Base-by-base conservation (phyloP, 2,888 invertebrate genomes). In the Oligia strigilis region DNA sequence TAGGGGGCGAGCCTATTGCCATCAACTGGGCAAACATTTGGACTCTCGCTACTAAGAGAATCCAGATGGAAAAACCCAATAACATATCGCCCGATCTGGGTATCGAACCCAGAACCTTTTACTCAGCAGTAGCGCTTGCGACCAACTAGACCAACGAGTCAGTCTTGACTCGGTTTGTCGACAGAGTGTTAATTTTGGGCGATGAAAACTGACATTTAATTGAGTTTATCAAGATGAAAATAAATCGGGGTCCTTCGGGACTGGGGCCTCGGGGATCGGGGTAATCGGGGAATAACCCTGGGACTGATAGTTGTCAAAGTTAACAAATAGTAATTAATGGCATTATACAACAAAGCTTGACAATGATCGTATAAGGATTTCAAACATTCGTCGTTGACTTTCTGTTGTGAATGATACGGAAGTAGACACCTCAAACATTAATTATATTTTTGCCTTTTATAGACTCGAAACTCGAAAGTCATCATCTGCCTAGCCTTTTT, bases 111-210 rank as follows among this genome's bases (percentile, higher is more conserved):
- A 29, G 14, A 13, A 62, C 62, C 62, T 62, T 1, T 4, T 13
- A 23, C 60, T n/a, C n/a, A 60, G 58, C n/a, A 60, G n/a, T 60
- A 60, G n/a, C n/a, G n/a, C 13, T 60, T 60, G n/a, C 13, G 60
- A n/a, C 60, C 13, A 46, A 62, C 62, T 13, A 14, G 6, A 14
- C 29, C 2, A 29, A 29, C 6, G 29, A 29, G 14, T 2, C 29
- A 29, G 62, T 29, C 14, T 60, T n/a, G 58, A n/a, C 11, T 11
- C 58, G 85, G 84, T 72, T 84, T 49, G 13, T 55, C 36, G 49
- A 52, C 72, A 64, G 75, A 87, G 85, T 88, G 74, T 82, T 73
- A 87, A 88, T 88, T 88, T 88, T 71, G 40, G 23, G 40, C 19
- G 11, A 23, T 6, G 43, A 9, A 40, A 23, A 14, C 40, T 5